Percentiles rank a stretch among this genome's conserved stretches.
These are phyloP conservation scores for Mustela nigripes DNA, from an alignment of 2,113 vertebrate species.

Conservation along the genomic window DNA sequence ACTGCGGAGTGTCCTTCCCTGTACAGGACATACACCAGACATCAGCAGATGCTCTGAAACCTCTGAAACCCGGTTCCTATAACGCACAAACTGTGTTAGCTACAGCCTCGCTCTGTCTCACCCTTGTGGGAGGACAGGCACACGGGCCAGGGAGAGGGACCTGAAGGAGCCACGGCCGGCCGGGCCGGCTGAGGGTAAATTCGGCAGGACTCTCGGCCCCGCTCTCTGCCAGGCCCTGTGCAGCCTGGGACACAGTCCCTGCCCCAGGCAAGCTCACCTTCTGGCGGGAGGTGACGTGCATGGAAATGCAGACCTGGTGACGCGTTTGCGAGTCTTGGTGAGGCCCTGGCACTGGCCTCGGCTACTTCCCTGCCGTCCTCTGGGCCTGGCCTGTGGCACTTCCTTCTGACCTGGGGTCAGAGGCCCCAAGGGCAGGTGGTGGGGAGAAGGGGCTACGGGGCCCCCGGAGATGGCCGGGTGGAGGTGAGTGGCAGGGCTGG, in stretches of 20 bases:
- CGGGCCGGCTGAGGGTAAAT: accelerated
- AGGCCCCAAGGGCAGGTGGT: neutral
- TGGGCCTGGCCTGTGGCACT: neutral
- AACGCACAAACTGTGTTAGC: constrained; percentile 76
- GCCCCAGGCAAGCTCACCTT: neutral
- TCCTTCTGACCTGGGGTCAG: neutral
- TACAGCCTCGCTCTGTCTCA: constrained; percentile 37
- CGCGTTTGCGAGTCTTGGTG: accelerated
- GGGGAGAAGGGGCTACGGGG: neutral
- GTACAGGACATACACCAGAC: constrained; percentile 59
- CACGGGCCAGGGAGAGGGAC: too few species aligned
- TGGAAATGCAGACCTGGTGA: accelerated
- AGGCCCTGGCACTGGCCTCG: neutral
- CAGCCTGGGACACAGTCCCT: neutral
- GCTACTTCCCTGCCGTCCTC: neutral
- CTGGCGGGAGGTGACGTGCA: accelerated
- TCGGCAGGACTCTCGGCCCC: neutral
- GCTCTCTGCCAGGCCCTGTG: neutral
- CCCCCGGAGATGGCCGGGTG: neutral
- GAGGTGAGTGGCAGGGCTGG: neutral
- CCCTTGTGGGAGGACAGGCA: neutral
- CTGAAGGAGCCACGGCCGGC: neutral
- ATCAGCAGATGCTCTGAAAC: constrained; percentile 87
- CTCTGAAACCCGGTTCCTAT: constrained; percentile 82
- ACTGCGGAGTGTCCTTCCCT: constrained; percentile 86